These are phyloP conservation scores for Oryzias dopingdopingensis DNA, from an alignment of 2,797 vertebrate species.

Conservation along the genomic window DNA sequence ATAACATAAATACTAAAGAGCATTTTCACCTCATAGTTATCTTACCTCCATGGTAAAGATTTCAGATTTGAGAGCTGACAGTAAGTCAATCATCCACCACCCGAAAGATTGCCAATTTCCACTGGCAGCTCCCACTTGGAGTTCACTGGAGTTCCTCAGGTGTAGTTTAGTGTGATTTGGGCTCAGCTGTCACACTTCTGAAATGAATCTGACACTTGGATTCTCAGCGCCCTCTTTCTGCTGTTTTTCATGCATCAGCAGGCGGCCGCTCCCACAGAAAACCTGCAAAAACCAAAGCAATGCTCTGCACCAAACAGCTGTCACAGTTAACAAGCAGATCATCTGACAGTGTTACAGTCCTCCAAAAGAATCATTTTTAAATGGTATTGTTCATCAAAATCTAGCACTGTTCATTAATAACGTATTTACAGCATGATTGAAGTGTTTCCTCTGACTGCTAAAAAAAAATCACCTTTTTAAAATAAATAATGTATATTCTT, in stretches of 20 bases:
- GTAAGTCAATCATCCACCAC: neutral
- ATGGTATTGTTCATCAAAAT: neutral
- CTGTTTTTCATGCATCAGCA: neutral
- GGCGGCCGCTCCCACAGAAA: neutral
- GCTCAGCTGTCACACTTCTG: neutral
- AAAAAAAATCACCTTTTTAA: too few relatives aligned
- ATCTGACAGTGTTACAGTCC: neutral
- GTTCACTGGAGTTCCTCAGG: too few relatives aligned
- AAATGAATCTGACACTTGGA: neutral
- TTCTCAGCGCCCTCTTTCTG: neutral
- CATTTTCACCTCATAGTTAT: neutral
- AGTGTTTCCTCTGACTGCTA: too few relatives aligned
- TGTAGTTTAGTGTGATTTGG: neutral
- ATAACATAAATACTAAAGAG: too few relatives aligned
- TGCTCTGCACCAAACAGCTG: neutral
- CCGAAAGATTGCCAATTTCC: neutral
- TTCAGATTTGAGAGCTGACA: neutral
- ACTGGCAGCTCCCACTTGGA: neutral
- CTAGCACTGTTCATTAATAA: too few relatives aligned
- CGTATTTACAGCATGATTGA: too few relatives aligned
- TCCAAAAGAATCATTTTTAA: neutral
- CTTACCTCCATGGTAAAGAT: neutral
- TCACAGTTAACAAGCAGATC: neutral
- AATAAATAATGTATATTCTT: too few relatives aligned
- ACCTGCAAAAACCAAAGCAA: neutral